A percentile compares a stretch with the other conserved stretches of the same genome.
phyloP scores from a whole-genome alignment of 2,113 vertebrate genomes.

The Ploceus nigricollis region DNA sequence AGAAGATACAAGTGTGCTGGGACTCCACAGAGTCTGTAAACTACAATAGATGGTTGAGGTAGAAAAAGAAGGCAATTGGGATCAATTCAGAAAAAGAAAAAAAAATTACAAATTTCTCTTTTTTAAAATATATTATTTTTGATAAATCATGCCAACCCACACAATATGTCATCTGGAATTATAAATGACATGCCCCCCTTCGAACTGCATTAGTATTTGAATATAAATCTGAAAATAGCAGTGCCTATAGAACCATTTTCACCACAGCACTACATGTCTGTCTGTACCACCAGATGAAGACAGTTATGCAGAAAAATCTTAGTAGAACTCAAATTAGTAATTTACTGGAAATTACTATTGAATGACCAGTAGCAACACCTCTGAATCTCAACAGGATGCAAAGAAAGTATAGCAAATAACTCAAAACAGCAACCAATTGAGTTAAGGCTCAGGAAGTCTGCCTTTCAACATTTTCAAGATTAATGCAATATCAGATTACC shows the following conservation, averaged over 20 bases:
- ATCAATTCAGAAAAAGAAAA: not conserved
- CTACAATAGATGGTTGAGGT: accelerated
- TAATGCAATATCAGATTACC: not conserved
- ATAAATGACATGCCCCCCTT: not conserved
- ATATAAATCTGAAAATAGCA: not conserved
- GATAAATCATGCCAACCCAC: not conserved
- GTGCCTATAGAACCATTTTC: not conserved
- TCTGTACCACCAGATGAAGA: not conserved
- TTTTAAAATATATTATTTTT: not conserved
- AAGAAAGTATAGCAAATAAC: not conserved
- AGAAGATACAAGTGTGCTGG: not conserved
- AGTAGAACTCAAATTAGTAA: not conserved
- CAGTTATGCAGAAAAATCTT: not conserved
- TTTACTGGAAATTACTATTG: not conserved
- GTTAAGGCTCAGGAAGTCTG: not conserved
- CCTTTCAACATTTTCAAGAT: not conserved
- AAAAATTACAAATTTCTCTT: not conserved
- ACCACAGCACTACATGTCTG: not conserved
- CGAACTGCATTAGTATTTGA: not conserved
- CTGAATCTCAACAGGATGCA: not conserved
- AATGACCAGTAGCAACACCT: not conserved
- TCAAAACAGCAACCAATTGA: not conserved
- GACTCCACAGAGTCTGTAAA: not conserved
- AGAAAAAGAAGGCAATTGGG: not conserved
- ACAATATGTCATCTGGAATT: not conserved